Conservation (phyloP, 2,888 invertebrate species). For the Synergus laeviventris region DNA sequence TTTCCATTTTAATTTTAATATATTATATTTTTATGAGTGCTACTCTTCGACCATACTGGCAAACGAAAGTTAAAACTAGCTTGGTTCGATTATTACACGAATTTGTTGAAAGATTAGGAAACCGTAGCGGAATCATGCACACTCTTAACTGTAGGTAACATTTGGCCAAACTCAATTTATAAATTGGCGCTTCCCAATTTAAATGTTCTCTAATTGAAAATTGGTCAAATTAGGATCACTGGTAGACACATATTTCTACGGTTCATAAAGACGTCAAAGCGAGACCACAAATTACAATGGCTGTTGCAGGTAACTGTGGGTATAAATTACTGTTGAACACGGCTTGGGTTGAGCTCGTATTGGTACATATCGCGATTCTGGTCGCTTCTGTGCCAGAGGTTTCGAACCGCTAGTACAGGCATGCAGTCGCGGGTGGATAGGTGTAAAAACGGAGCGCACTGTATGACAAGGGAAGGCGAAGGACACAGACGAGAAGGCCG, state of each 20-base stretch:
- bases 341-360: slow-evolving; percentile 51
- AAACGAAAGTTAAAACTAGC: slow-evolving; percentile 51
- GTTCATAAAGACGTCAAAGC: slow-evolving; percentile 63
- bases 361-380: slow-evolving; percentile 48
- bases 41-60: slow-evolving; percentile 37
- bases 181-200: not conserved
- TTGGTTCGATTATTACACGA: slow-evolving; percentile 58
- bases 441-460: slow-evolving; percentile 50
- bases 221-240: slow-evolving; percentile 26
- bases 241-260: slow-evolving; percentile 56
- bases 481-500: slow-evolving; percentile 52
- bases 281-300: slow-evolving; percentile 60
- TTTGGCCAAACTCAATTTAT: not conserved
- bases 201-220: slow-evolving; percentile 12
- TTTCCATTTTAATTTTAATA: slow-evolving; percentile 20
- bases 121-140: not conserved
- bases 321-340: slow-evolving; percentile 59
- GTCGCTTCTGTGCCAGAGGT: slow-evolving; percentile 43
- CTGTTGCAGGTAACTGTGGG: slow-evolving; percentile 53
- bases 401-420: slow-evolving; percentile 27
- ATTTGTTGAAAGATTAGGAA: slow-evolving; percentile 39
- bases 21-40: not conserved
- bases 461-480: slow-evolving; percentile 51
- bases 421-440: slow-evolving; percentile 52
- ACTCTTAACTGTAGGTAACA: not conserved